Conservation (phyloP, 2,797 vertebrate genomes). For the Podargus strigoides region DNA sequence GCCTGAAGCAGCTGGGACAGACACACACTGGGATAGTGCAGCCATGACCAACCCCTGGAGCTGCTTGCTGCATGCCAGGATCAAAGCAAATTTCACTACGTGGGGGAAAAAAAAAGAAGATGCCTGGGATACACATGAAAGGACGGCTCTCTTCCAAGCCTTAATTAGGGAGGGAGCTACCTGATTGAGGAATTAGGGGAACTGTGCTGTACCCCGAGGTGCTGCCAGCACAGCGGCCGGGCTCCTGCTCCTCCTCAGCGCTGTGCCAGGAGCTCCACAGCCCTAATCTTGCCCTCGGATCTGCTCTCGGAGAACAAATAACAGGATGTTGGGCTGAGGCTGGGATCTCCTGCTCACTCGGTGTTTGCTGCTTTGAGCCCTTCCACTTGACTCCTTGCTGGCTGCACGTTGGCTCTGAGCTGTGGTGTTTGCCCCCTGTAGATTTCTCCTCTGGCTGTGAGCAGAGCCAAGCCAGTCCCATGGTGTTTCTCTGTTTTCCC, state of each 20-base stretch:
- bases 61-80: neutral
- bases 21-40: neutral
- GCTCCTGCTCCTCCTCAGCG: neutral
- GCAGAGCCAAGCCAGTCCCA: neutral
- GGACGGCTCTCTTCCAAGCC: neutral
- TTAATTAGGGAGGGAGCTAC: neutral
- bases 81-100: neutral
- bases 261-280: neutral
- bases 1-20: neutral
- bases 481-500: neutral
- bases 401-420: neutral
- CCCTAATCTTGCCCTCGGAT: neutral
- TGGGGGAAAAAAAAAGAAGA: neutral
- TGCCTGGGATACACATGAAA: slow-evolving; percentile 15
- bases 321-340: slow-evolving; percentile 24
- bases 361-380: neutral
- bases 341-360: neutral
- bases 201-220: neutral
- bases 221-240: rapidly evolving
- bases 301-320: neutral
- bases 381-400: neutral
- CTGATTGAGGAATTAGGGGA: neutral
- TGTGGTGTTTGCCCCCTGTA: neutral
- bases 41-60: neutral
- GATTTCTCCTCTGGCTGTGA: neutral